These are phyloP conservation scores for Papilio xuthus DNA, from an alignment of 1,140 invertebrate species.

Conservation along the genomic window DNA sequence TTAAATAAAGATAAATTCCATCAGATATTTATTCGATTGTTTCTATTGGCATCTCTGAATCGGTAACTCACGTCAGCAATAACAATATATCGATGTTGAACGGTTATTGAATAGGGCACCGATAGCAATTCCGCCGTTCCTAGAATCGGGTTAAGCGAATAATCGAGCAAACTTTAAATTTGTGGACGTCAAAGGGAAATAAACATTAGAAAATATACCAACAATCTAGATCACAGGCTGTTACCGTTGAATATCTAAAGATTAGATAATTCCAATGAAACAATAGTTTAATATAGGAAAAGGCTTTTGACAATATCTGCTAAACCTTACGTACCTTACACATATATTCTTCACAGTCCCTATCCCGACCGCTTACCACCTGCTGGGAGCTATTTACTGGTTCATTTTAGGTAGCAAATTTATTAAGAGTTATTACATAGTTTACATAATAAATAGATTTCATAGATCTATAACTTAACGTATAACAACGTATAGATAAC, in stretches of 20 bases:
- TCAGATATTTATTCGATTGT: slow-evolving; percentile 70
- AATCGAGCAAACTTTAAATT: slow-evolving; percentile 37
- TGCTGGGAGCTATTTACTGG: slow-evolving; percentile 7
- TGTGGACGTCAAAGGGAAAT: background rate
- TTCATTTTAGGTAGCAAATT: background rate
- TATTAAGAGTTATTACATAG: background rate
- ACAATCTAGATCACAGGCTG: background rate
- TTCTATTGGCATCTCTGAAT: slow-evolving; percentile 64
- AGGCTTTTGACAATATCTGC: too few species aligned
- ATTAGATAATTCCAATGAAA: background rate
- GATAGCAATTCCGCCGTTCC: slow-evolving; percentile 56
- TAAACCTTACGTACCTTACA: background rate
- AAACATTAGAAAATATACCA: slow-evolving; percentile 6
- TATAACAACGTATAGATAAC: background rate
- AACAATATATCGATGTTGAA: slow-evolving; percentile 71
- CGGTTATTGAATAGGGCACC: slow-evolving; percentile 67
- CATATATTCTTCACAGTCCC: background rate
- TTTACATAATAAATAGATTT: slow-evolving; percentile 2
- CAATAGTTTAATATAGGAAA: too few species aligned
- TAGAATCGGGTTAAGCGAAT: slow-evolving; percentile 46
- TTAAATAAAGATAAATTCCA: slow-evolving; percentile 63
- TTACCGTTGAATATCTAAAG: background rate
- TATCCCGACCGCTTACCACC: background rate
- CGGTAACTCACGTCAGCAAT: slow-evolving; percentile 72
- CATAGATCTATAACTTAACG: background rate